A percentile compares a stretch with the other conserved stretches of the same genome.
phyloP scores from a whole-genome alignment of 1,140 invertebrate genomes.

The Onthophagus taurus region DNA sequence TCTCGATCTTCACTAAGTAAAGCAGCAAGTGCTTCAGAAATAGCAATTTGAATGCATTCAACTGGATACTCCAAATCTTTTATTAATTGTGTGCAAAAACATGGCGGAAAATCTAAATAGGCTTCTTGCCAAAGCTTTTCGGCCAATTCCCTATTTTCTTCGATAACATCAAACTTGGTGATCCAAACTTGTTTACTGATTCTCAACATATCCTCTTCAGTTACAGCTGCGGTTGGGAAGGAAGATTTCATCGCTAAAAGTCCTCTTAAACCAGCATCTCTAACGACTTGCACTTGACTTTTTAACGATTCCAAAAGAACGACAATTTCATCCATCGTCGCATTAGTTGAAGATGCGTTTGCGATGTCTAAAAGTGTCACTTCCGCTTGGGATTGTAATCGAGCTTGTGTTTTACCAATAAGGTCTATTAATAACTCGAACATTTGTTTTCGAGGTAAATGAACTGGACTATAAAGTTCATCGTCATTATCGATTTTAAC shows the following conservation, averaged over 20 bases:
- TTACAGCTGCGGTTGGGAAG: constrained; percentile 48
- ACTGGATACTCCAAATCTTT: constrained; percentile 70
- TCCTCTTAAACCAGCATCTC: constrained; percentile 71
- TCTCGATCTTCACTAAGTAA: constrained; percentile 49
- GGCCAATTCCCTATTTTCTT: constrained; percentile 60
- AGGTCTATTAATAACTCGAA: constrained; percentile 70
- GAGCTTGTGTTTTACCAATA: constrained; percentile 59
- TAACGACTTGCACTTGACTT: constrained; percentile 54
- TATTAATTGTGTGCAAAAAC: constrained; percentile 55
- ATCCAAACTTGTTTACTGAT: constrained; percentile 68
- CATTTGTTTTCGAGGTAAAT: constrained; percentile 73
- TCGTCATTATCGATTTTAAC: constrained; percentile 50
- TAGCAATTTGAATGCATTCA: constrained; percentile 67
- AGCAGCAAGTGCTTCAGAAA: constrained; percentile 63
- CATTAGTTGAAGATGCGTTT: constrained; percentile 54
- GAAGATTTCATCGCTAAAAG: constrained; percentile 54
- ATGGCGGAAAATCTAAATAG: constrained; percentile 46
- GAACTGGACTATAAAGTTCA: constrained; percentile 58
- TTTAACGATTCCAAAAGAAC: constrained; percentile 70
- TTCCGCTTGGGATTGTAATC: constrained; percentile 67
- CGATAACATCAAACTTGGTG: constrained; percentile 60
- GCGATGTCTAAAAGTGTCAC: constrained; percentile 69
- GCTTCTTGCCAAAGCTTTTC: constrained; percentile 56
- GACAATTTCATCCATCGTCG: constrained; percentile 60
- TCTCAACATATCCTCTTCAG: constrained; percentile 43